Conservation (phyloP, 1,140 invertebrate genomes). For the Drosophila pruinosa region DNA sequence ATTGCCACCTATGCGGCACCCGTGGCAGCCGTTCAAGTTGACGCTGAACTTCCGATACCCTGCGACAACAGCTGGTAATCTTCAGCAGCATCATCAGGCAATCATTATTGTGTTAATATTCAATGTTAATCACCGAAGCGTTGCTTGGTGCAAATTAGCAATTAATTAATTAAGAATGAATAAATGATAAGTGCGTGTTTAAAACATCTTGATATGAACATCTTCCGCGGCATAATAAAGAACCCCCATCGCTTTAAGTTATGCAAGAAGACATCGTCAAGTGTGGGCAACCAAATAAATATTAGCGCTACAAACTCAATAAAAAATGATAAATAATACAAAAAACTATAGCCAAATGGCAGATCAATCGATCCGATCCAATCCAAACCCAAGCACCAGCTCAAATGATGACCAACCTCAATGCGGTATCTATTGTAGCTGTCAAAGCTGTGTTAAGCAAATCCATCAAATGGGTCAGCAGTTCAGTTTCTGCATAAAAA, state of each 20-base stretch:
- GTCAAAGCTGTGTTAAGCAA: background rate
- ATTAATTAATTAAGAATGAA: constrained; percentile 73
- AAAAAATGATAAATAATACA: background rate
- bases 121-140: constrained; percentile 4
- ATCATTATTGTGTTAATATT: background rate
- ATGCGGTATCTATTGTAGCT: constrained; percentile 27
- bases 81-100: background rate
- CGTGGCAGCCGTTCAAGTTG: background rate
- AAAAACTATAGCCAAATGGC: constrained; percentile 2
- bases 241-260: constrained; percentile 34
- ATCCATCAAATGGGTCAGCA: constrained; percentile 65
- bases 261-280: constrained; percentile 48
- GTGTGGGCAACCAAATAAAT: constrained; percentile 12
- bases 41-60: constrained; percentile 2
- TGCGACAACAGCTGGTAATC: constrained; percentile 32
- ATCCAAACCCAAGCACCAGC: background rate
- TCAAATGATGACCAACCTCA: constrained; percentile 55
- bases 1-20: constrained; percentile 3
- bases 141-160: constrained; percentile 12
- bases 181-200: constrained; percentile 25
- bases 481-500: constrained; percentile 32
- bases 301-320: background rate
- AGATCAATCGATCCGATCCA: background rate
- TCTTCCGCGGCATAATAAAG: constrained; percentile 41
- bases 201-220: constrained; percentile 19